These are phyloP conservation scores for Xylota sylvarum DNA, from an alignment of 2,888 invertebrate species.

Conservation along the genomic window DNA sequence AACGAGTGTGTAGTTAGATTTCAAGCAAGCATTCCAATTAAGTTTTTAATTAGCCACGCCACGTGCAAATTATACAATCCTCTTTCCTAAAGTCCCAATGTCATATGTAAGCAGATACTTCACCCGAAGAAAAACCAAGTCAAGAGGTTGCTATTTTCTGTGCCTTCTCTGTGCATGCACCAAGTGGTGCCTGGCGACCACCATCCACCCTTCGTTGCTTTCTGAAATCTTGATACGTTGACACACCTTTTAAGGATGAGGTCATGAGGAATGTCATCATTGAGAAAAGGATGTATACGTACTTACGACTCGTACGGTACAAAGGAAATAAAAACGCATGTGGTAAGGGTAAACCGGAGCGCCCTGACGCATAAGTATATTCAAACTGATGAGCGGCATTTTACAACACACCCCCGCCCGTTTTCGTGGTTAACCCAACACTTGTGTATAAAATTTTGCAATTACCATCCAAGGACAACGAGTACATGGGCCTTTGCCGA, in stretches of 20 bases:
- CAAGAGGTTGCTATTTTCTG: slow-evolving; percentile 55
- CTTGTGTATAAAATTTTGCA: slow-evolving; percentile 49
- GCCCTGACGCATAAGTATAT: neutral
- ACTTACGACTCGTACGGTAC: too few species aligned
- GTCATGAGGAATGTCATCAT: slow-evolving; percentile 67
- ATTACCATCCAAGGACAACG: slow-evolving; percentile 49
- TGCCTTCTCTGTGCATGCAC: slow-evolving; percentile 55
- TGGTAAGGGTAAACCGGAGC: slow-evolving; percentile 1
- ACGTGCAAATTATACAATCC: slow-evolving; percentile 48
- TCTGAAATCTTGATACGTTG: slow-evolving; percentile 48
- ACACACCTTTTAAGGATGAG: slow-evolving; percentile 61
- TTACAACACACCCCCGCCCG: neutral
- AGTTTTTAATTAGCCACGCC: slow-evolving; percentile 67
- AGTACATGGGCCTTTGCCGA: neutral
- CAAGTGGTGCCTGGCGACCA: slow-evolving; percentile 20
- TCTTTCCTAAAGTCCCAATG: slow-evolving; percentile 44
- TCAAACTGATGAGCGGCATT: slow-evolving; percentile 14
- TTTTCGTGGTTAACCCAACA: slow-evolving; percentile 37
- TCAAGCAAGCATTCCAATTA: slow-evolving; percentile 54
- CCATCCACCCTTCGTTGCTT: neutral
- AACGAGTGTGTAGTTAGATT: too few species aligned
- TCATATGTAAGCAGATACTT: slow-evolving; percentile 33
- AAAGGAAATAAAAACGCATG: slow-evolving; percentile 22
- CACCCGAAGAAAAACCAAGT: slow-evolving; percentile 41
- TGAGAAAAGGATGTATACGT: slow-evolving; percentile 38